Conservation (phyloP, 2,888 invertebrate species). For the Diogma glabrata region DNA sequence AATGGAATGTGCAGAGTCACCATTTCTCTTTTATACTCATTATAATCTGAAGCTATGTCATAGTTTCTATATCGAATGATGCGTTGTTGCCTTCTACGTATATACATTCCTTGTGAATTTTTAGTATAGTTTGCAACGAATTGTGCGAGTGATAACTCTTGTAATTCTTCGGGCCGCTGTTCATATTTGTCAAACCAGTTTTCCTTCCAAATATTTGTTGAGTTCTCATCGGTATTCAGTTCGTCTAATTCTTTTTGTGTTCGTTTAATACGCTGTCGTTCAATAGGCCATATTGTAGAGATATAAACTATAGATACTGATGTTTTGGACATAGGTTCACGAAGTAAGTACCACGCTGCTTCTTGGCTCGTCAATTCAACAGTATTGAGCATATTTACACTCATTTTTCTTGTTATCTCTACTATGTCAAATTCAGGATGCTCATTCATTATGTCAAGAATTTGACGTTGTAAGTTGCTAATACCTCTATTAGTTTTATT, state of each 20-base stretch:
- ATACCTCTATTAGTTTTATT: constrained; percentile 23
- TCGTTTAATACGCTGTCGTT: too few species aligned
- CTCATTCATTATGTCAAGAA: constrained; percentile 25
- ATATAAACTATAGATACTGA: constrained; percentile 27
- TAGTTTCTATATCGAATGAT: constrained; percentile 29
- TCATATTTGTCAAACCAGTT: too few species aligned
- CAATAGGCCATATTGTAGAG: constrained; percentile 15
- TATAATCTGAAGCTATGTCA: constrained; percentile 26
- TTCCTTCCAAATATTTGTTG: too few species aligned
- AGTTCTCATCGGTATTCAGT: too few species aligned
- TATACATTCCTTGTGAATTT: too few species aligned
- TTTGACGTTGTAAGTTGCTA: constrained; percentile 25
- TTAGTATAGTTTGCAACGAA: not conserved
- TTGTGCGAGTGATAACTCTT: constrained; percentile 16
- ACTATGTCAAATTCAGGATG: constrained; percentile 28
- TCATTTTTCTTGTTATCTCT: constrained; percentile 24
- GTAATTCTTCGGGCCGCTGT: not conserved
- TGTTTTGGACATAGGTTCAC: constrained; percentile 32
- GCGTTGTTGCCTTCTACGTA: not conserved
- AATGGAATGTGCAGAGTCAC: too few species aligned
- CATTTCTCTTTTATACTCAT: constrained; percentile 26
- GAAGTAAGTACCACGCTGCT: constrained; percentile 36
- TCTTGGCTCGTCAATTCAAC: constrained; percentile 31
- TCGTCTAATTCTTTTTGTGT: too few species aligned
- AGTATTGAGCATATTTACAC: constrained; percentile 26